These are phyloP conservation scores for Plebejus anna DNA, from an alignment of 2,888 invertebrate genomes.

Conservation along the genomic window DNA sequence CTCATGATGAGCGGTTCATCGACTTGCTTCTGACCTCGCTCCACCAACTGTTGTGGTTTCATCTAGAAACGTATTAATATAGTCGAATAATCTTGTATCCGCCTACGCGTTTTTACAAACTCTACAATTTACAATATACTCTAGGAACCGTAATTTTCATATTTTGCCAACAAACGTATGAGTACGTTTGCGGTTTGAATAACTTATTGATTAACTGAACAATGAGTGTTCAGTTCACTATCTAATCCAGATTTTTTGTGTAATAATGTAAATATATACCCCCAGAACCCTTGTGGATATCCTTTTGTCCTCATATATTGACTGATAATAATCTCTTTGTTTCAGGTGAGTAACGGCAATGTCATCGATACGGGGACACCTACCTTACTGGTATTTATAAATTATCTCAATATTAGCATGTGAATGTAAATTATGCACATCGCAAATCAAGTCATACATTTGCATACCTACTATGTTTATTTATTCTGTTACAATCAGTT, in stretches of 20 bases:
- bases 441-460: slow-evolving; percentile 29
- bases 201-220: too few species aligned
- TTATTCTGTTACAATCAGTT: slow-evolving; percentile 28
- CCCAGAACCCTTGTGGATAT: background rate
- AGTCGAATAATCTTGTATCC: background rate
- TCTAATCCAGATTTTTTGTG: too few species aligned
- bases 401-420: slow-evolving; percentile 41
- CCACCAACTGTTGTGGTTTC: background rate
- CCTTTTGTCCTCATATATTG: background rate
- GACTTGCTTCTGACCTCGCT: slow-evolving; percentile 23
- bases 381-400: slow-evolving; percentile 74
- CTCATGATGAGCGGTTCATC: slow-evolving; percentile 21
- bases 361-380: slow-evolving; percentile 78
- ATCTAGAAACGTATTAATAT: slow-evolving; percentile 22
- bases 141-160: background rate
- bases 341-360: slow-evolving; percentile 80
- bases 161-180: too few species aligned
- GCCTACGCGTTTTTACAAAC: background rate
- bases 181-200: too few species aligned
- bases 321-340: slow-evolving; percentile 45
- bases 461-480: slow-evolving; percentile 25
- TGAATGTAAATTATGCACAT: slow-evolving; percentile 39
- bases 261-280: too few species aligned
- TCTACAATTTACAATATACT: background rate
- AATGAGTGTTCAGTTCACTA: too few species aligned